Conservation (phyloP, 1,140 invertebrate genomes). For the Sycophila sp. region DNA sequence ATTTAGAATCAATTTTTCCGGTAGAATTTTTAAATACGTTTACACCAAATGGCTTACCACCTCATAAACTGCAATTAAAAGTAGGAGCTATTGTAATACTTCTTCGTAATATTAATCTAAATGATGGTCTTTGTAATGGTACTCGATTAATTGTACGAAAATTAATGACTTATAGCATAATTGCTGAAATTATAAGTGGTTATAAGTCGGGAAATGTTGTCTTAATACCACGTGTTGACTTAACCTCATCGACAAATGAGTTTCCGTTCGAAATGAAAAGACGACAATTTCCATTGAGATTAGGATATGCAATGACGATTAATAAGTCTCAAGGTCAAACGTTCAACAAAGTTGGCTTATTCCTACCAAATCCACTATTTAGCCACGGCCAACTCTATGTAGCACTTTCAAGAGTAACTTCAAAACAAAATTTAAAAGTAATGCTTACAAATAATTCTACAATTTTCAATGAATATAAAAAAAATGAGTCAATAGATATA, state of each 20-base stretch:
- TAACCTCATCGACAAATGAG: neutral
- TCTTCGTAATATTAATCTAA: too few relatives aligned
- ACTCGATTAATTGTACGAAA: neutral
- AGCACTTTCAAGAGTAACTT: too few relatives aligned
- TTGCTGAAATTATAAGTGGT: neutral
- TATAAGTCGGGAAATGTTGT: neutral
- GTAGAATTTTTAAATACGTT: too few relatives aligned
- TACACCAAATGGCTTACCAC: too few relatives aligned
- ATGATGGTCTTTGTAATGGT: neutral
- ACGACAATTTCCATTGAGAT: constrained; percentile 3
- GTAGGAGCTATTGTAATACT: too few relatives aligned
- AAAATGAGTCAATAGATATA: neutral
- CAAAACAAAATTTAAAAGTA: neutral
- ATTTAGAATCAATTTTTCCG: too few relatives aligned
- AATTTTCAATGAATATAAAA: too few relatives aligned
- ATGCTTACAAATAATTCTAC: neutral
- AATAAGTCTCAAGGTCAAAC: constrained; percentile 15
- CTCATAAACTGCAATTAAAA: too few relatives aligned
- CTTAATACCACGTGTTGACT: neutral
- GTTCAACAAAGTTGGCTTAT: neutral
- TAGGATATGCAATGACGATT: constrained; percentile 10
- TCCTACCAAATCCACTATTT: neutral
- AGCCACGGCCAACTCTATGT: too few relatives aligned
- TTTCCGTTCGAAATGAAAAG: neutral
- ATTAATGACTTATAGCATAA: neutral